A percentile compares a stretch with the other conserved stretches of the same genome.
Conservation (phyloP, 2,888 invertebrate species). For the Rhaphigaster nebulosa region DNA sequence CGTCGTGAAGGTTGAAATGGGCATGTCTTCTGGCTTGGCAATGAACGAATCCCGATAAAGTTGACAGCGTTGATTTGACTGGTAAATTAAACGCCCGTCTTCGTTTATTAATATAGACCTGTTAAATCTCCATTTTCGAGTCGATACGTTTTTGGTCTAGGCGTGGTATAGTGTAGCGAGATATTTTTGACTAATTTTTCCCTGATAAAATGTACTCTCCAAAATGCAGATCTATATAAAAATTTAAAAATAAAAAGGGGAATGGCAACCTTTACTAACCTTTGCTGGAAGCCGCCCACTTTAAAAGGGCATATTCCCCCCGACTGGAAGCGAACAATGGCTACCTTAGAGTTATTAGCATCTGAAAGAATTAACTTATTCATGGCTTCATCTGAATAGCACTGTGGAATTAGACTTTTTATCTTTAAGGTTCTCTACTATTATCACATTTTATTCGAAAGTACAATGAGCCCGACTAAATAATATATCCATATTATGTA, state of each 20-base stretch:
- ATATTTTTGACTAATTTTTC: not conserved
- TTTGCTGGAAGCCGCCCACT: not conserved
- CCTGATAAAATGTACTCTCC: not conserved
- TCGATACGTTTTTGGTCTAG: no score
- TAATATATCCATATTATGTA: not conserved
- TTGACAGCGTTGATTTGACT: no score
- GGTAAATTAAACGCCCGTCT: no score
- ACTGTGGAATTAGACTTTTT: constrained; percentile 6
- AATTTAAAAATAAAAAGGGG: not conserved
- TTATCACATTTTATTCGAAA: not conserved
- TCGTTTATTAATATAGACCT: no score
- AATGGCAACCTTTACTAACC: constrained; percentile 17
- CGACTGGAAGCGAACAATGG: not conserved
- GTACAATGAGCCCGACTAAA: not conserved
- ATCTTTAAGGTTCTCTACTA: not conserved
- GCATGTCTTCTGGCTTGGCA: no score
- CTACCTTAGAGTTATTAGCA: constrained; percentile 39
- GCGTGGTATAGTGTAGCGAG: not conserved
- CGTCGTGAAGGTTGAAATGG: no score
- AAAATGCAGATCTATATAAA: not conserved
- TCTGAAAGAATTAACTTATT: constrained; percentile 48
- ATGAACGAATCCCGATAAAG: no score
- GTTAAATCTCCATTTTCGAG: no score
- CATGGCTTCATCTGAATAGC: constrained; percentile 32
- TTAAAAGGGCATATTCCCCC: not conserved